phyloP scores from a whole-genome alignment of 1,140 invertebrate species.

The Pogonomyrmex barbatus region DNA sequence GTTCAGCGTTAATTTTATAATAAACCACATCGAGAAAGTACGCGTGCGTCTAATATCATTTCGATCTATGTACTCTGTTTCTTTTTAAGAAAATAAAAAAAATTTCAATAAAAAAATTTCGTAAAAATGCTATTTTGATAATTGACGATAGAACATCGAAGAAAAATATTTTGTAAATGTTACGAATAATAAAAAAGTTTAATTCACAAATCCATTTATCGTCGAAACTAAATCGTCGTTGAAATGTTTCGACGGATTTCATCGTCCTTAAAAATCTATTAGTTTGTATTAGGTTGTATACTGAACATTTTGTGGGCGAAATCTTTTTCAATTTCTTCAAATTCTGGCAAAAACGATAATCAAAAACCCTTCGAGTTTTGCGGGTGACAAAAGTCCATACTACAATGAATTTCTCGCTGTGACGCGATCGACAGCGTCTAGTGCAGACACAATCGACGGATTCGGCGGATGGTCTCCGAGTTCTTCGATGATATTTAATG shows the following conservation, averaged over 20 bases:
- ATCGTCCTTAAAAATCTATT: conserved; percentile 9
- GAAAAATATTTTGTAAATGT: not conserved
- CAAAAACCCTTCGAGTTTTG: conserved; percentile 29
- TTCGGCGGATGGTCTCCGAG: not conserved
- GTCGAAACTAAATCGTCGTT: not conserved
- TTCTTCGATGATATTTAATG: conserved; percentile 41
- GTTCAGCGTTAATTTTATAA: conserved; percentile 50
- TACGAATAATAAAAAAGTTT: conserved; percentile 3
- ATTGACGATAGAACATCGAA: not conserved
- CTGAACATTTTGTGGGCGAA: not conserved
- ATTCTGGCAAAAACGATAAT: conserved; percentile 34
- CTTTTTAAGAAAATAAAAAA: not conserved
- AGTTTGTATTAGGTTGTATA: not conserved
- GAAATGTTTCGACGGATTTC: conserved; percentile 3
- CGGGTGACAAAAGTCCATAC: not conserved
- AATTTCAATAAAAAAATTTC: not conserved
- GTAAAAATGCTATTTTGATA: not conserved
- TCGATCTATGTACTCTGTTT: not conserved
- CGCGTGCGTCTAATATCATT: not conserved
- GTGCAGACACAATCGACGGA: conserved; percentile 20
- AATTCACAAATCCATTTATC: not conserved
- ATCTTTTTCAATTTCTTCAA: conserved; percentile 4
- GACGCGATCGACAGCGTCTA: conserved; percentile 20
- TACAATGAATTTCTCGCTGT: conserved; percentile 23
- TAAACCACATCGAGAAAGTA: not conserved